Evolutionary conservation across 2,797 vertebrate genomes (phyloP), one percentile per base, ranked within the genome.

Genomic region (Smutsia gigantea): DNA sequence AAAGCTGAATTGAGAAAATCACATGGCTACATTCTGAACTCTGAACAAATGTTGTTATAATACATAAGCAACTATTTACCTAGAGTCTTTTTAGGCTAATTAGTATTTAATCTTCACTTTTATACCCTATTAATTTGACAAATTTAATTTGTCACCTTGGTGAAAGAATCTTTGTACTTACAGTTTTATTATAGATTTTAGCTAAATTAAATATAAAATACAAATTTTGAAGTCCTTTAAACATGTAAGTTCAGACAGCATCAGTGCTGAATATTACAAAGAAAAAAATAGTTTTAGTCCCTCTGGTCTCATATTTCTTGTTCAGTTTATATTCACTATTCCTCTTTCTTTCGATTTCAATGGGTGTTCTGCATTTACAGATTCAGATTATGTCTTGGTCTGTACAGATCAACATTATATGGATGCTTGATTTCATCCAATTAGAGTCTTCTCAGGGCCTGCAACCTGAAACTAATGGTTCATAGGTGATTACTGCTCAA

Each of bases 81-180:
- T 79, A 14, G 27, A 84, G 14, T 69, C 2, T 14, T 63, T 90
- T 85, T 68, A 84, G 49, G n/a, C 4, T 89, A 86, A 31, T 59
- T 13, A 83, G 13, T 74, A 9, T 66, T 92, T 87, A 84, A n/a
- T 81, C 55, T 95, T 87, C 15, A 69, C n/a, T 71, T 83, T 85
- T 31, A 66, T 1, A 42, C 10, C 4, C 49, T 57, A 68, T 59
- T 85, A 85, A 88, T 53, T 53, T 64, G 29, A 88, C 15, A 93
- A 23, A 63, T 93, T 34, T 87, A 89, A 63, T 63, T 66, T 84
- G 69, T 49, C 25, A 83, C 31, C 61, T 29, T 69, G 78, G 0
- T 46, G 51, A 89, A 37, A 94, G 27, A 72, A 83, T 55, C 7
- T n/a, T 57, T 74, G 66, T 91, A 69, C 4, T n/a, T 13, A 71